Base-by-base conservation (phyloP, 2,888 invertebrate species). In the Uropetala carovei region DNA sequence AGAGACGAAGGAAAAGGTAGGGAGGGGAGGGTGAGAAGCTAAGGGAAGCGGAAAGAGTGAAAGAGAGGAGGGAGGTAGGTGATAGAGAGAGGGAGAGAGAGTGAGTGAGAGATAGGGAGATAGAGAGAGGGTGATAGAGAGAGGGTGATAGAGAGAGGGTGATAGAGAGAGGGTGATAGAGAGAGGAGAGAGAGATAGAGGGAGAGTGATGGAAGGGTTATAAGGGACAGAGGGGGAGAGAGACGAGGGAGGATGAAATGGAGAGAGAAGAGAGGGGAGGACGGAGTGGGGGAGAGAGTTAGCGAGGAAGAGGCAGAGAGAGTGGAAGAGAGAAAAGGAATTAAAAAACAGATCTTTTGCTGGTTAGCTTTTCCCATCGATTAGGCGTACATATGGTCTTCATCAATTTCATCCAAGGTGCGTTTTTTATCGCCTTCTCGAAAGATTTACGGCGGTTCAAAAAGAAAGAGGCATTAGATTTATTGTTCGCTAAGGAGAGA, bases 381-480 rank as follows among this genome's bases (percentile, higher is more conserved):
- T 75, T 75, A 75, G 75, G 22, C 9, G 4, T 75, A 75, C 75
- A 75, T 75, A 75, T 75, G 75, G 75, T 27, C 75, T 75, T 75
- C 75, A 75, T 75, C 75, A 75, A 75, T 75, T 75, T 27, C 27
- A 27, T 27, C 75, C 1, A 43, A 43, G 43, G 43, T 43, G 43
- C 43, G 43, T 27, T 27, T 75, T 11, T 27, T 27, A 75, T 75
- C 75, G 75, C 27, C 75, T 27, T 27, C 18, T 11, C 75, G 75
- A 75, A 27, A 75, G 75, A 75, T 75, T 75, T 75, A 75, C 75
- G 11, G 75, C 75, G 13, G 22, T 14, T 75, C 75, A 75, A 75
- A 68, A 11, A 68, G 68, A 11, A 68, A 75, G 22, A 68, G 68
- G 68, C 68, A 22, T 68, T 68, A 13, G 16, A 75, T 75, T 75